Conservation (phyloP, 1,140 invertebrate species). For the Drosophila sechellia region DNA sequence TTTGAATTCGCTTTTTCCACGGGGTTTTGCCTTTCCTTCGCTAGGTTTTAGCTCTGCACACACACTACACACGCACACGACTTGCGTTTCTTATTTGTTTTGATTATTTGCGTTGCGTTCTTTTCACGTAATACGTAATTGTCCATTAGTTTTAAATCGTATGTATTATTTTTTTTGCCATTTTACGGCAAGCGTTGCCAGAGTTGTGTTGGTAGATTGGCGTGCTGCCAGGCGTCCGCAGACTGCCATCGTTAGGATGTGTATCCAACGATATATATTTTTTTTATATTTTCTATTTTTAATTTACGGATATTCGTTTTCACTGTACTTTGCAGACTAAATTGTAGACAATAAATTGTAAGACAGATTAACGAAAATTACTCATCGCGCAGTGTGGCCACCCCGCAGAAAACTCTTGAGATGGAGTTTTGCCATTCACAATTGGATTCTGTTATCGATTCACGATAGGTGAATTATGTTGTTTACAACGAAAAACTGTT, state of each 20-base stretch:
- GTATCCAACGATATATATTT: no score
- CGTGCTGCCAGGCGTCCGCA: not conserved
- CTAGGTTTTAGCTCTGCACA: slow-evolving; percentile 26
- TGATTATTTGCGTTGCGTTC: slow-evolving; percentile 66
- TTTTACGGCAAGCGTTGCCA: slow-evolving; percentile 50
- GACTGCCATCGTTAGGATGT: not conserved
- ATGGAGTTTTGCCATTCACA: slow-evolving; percentile 9
- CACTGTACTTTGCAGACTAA: no score
- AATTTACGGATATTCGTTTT: no score
- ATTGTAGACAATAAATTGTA: not conserved
- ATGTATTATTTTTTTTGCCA: slow-evolving; percentile 81
- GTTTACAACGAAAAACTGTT: slow-evolving; percentile 47
- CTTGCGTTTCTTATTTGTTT: slow-evolving; percentile 31
- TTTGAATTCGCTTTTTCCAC: slow-evolving; percentile 62
- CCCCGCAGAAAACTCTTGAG: not conserved
- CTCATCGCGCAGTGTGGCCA: not conserved
- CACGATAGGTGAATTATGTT: slow-evolving; percentile 12
- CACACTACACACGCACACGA: slow-evolving; percentile 19
- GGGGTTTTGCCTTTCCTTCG: slow-evolving; percentile 25
- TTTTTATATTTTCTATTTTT: no score
- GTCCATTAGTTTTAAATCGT: slow-evolving; percentile 78
- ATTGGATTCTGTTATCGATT: slow-evolving; percentile 9
- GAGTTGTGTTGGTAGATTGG: slow-evolving; percentile 7
- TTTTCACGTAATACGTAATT: slow-evolving; percentile 82
- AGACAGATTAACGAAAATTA: no score